Base-by-base conservation (phyloP, 2,888 invertebrate species). In the Drosophila buzzatii region DNA sequence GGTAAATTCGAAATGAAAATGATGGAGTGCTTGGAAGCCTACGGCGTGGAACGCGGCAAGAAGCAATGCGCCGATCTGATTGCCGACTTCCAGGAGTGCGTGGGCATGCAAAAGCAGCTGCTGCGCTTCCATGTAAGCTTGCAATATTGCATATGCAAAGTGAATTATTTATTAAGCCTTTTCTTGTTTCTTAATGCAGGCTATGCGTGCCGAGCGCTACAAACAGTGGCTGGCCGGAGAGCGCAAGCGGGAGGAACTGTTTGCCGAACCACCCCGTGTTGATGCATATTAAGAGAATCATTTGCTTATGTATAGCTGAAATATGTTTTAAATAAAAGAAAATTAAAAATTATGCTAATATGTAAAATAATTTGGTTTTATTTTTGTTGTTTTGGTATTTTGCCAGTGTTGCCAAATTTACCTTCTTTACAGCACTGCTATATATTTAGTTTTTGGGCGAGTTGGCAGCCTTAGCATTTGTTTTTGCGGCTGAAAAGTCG, bases 1-100 rank as follows among this genome's bases (percentile, higher is more conserved):
- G 95, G 95, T 41, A 94, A 94, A 66, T 93, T 96, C 79, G 97
- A 97, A 93, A 93, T 96, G 91, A 94, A 94, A 37, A 95, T 95
- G 87, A 95, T 96, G 93, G 96, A 97, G 78, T 97, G 97, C 86
- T 89, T 97, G 55, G 97, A 97, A 89, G 97, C 97, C 3, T 97
- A 97, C 79, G 97, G 97, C 2, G 82, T 95, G 12, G 95, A 95
- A n/a, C 94, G 94, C 45, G 96, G 96, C 0, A 81, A 93, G 41
- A 88, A 87, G n/a, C 95, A 95, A 90, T 97, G 97, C 90, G 89
- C 92, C 6, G 92, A 94, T 59, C 91, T 96, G 9, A 94, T 96
- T 64, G 93, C 94, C 0, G 97, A 97, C 92, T 96, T 95, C 82
- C 93, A 94, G 69, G 97, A 97, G 92, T 97, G 97, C 82, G 93